Evolutionary conservation across 2,888 invertebrate species (phyloP), one percentile per base, ranked within the genome.

Genomic region (Zhuqinia jingwanae): DNA sequence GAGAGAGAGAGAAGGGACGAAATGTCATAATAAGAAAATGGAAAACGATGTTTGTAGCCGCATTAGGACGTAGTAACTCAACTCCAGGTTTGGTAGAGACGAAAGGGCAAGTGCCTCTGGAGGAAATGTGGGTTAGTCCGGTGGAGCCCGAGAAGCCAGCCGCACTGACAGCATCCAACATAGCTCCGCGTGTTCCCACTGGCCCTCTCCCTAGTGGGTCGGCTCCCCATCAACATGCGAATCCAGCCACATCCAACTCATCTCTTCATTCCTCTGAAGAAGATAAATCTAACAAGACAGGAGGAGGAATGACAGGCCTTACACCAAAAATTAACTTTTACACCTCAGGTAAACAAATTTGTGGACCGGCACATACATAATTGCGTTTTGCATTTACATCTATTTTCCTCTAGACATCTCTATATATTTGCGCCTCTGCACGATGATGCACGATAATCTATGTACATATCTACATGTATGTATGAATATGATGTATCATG

Each of bases 41-140:
- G 17, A 17, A 68, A 70, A 70, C 68, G 25, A 70, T 81, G 50
- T 65, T 82, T 81, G 56, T 65, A 78, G 97, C 97, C 93, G 97
- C 97, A 91, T 96, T 98, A 96, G 97, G 98, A 91, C 95, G 98
- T 92, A 97, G 98, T 93, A 97, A 97, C 92, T 98, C 98, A 91
- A 98, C 99, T 87, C 98, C 99, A 15, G 98, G 98, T 65, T 94
- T 98, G 91, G 96, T 99, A 91, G 98, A 99, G 93, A 97, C 98
- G 85, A 95, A 95, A 91, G 98, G 98, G 87, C 96, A 97, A 92
- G 95, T 97, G 91, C 96, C 98, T 86, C 94, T 97, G 91, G 97
- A 97, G 93, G 96, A 96, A 90, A 96, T 96, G 96, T 95, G 96
- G 95, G 93, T 96, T 89, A 94, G 95, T 78, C 94, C 95, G 47